phyloP scores from a whole-genome alignment of 2,888 invertebrate genomes.

The Trimorus sp. region DNA sequence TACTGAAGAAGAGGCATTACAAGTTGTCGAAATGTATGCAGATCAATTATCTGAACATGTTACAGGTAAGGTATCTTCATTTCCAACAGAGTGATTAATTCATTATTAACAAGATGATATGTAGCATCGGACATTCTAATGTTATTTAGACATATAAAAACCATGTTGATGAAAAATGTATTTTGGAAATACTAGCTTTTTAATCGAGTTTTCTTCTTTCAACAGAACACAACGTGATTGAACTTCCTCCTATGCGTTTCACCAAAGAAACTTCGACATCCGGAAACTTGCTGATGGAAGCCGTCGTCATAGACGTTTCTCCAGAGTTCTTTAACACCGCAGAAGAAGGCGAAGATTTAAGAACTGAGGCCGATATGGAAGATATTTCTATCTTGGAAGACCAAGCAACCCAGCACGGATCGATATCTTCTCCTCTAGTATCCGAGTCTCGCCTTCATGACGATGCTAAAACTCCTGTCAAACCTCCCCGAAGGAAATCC shows the following conservation, averaged over 20 bases:
- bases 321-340: constrained; percentile 91
- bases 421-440: constrained; percentile 70
- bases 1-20: constrained; percentile 94
- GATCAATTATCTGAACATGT: constrained; percentile 95
- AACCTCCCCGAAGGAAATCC: constrained; percentile 86
- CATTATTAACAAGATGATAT: no score
- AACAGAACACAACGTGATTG: constrained; percentile 91
- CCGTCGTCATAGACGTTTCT: constrained; percentile 93
- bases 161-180: no score
- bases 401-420: constrained; percentile 82
- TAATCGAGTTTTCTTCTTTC: constrained; percentile 39
- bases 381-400: constrained; percentile 92
- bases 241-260: constrained; percentile 92
- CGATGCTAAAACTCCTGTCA: constrained; percentile 80
- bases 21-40: constrained; percentile 97
- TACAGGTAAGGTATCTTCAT: constrained; percentile 81
- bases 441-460: constrained; percentile 58
- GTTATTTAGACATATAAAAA: no score
- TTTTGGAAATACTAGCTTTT: no score
- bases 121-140: no score
- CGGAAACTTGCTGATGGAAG: constrained; percentile 94
- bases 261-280: constrained; percentile 94
- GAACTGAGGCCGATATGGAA: constrained; percentile 93
- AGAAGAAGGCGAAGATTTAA: constrained; percentile 91
- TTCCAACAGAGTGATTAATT: no score